Evolutionary conservation across 2,113 vertebrate species (phyloP), one percentile per base, ranked within the genome.

Genomic region (Dipodomys ordii): DNA sequence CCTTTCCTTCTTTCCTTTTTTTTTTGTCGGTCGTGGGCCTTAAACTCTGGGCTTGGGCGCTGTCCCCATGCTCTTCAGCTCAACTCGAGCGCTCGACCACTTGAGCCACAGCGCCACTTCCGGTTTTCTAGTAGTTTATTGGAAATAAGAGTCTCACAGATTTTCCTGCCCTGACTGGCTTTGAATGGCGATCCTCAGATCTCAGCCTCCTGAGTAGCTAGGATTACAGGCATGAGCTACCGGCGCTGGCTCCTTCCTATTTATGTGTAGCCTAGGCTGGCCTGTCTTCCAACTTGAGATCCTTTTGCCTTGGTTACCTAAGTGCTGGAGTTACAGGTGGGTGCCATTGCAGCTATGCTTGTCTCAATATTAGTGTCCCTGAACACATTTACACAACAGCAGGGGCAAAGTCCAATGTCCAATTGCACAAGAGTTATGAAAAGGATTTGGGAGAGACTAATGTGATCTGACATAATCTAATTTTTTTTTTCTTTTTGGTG

Each of bases 71-170:
- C 39, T 39, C 39, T 39, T 39, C 39, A 39, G 39, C 39, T 39
- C 39, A 39, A 6, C 4, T 0, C 39, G 39, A 39, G 4, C 5
- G 39, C 39, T 39, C 39, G 0, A 39, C 39, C 5, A 5, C 39
- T 39, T 39, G 39, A 39, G 39, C 39, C 5, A 39, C 39, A 39
- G 5, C 5, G 39, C 39, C 39, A 39, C 39, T 39, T 39, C 39
- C 5, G 39, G 39, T 39, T 39, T 39, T 39, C 39, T 39, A 39
- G 39, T 39, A 3, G 39, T 39, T 39, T 39, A 39, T 39, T 39
- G 39, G 39, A 39, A 1, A 39, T 39, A 39, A 39, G 39, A 39
- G 39, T 39, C 39, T 39, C 39, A 39, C 5, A 3, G 39, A 39
- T 3, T 39, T 39, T 39, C 0, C 39, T 39, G 39, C 39, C 5